Base-by-base conservation (phyloP, 2,797 vertebrate genomes). In the Enteromius paludinosus region DNA sequence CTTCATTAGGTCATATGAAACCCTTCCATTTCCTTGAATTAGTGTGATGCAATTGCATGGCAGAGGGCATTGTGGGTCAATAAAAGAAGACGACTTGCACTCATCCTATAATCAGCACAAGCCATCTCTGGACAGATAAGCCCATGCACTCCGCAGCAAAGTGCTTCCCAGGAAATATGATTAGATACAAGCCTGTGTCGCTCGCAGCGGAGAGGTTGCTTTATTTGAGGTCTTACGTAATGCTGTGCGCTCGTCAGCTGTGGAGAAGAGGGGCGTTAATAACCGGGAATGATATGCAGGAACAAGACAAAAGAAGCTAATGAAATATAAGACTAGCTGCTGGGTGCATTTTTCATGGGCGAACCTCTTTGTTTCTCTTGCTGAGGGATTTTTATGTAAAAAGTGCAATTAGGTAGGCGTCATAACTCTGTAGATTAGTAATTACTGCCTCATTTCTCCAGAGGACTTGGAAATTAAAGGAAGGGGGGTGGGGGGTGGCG, bases 321-420 rank as follows among this genome's bases (percentile, higher is more conserved):
- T 88, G 85, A 88, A 88, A 90, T 84, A 92, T 87, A 86, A 89
- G 84, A 84, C 83, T 71, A 77, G 86, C 85, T 91, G 79, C 85
- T 89, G 69, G 84, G 88, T 85, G 82, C 82, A 85, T 64, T 82
- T 88, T 89, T 89, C 71, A 89, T 85, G 68, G 68, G 78, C 77
- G 71, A 83, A 75, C 86, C 76, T 78, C 84, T 88, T 89, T 88
- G 87, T 91, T 84, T 91, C 73, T 70, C 69, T 79, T 79, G 84
- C 80, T 78, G 83, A 75, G 84, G 85, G 85, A 88, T 87, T 89
- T 88, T 87, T 83, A 84, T 90, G 83, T 45, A 90, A 88, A 87
- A 87, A 91, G 85, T 85, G 79, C 84, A 88, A 91, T 90, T 90
- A 91, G 88, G 90, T 83, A 85, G 90, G 90, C 81, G 87, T 90